Evolutionary conservation across 2,113 vertebrate species (phyloP).

Genomic region (Callaeas wilsoni): DNA sequence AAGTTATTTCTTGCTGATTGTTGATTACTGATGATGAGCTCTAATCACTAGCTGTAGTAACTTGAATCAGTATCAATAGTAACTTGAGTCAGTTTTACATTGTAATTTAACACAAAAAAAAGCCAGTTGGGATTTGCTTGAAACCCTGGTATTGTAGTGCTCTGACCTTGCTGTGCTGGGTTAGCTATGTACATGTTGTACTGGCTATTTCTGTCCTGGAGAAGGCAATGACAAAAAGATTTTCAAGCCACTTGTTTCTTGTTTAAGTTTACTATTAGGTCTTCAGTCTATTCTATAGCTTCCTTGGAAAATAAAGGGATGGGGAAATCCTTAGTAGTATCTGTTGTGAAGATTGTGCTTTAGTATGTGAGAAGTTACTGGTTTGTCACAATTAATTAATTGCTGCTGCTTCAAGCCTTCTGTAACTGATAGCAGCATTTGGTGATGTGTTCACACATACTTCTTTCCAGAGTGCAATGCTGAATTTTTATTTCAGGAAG

Average conservation of each 20-base stretch:
- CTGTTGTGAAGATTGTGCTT: background rate
- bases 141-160: background rate
- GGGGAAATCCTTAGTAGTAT: background rate
- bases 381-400: background rate
- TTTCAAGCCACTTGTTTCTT: background rate
- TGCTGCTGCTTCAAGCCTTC: background rate
- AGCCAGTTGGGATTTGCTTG: background rate
- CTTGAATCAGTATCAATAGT: background rate
- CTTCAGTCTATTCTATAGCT: background rate
- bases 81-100: background rate
- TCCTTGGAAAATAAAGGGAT: background rate
- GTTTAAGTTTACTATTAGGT: background rate
- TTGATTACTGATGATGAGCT: background rate
- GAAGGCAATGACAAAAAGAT: background rate
- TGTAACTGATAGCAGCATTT: background rate
- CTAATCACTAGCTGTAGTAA: background rate
- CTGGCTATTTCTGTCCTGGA: background rate
- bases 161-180: background rate
- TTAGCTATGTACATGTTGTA: accelerated
- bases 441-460: background rate
- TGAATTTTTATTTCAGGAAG: constrained; percentile 66
- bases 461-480: background rate
- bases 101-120: background rate
- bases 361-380: background rate
- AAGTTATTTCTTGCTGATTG: background rate